These are phyloP conservation scores for Melipona bicolor DNA, from an alignment of 2,888 invertebrate genomes.

Conservation along the genomic window DNA sequence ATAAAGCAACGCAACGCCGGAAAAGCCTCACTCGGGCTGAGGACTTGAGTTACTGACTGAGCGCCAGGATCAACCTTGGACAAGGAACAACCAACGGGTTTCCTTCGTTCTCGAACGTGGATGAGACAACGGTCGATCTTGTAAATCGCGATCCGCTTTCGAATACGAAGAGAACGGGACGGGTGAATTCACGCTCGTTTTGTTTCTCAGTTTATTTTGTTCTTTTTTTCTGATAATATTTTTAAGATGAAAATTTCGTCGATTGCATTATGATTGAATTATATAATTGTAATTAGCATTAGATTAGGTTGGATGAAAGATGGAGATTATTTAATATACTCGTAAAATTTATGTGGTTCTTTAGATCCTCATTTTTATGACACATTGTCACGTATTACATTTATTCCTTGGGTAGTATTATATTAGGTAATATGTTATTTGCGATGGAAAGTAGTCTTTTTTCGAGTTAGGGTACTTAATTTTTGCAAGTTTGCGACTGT, in stretches of 20 bases:
- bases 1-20: slow-evolving; percentile 57
- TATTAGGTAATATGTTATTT: too few species aligned
- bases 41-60: slow-evolving; percentile 66
- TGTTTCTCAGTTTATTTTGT: not conserved
- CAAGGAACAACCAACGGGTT: slow-evolving; percentile 5
- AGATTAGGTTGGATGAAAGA: too few species aligned
- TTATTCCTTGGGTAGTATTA: too few species aligned
- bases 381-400: too few species aligned
- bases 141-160: not conserved
- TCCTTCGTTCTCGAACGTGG: slow-evolving; percentile 13
- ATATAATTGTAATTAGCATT: not conserved
- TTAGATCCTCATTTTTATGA: too few species aligned
- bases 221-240: not conserved
- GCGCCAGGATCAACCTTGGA: slow-evolving; percentile 43
- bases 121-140: not conserved
- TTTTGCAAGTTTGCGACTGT: not conserved
- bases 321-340: too few species aligned
- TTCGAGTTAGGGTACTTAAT: not conserved
- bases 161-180: slow-evolving; percentile 10
- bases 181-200: not conserved
- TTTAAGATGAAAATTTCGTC: not conserved
- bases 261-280: not conserved
- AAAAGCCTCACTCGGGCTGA: slow-evolving; percentile 46
- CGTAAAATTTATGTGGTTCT: too few species aligned
- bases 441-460: too few species aligned